Conservation (phyloP, 2,113 vertebrate species). For the Progne subis region DNA sequence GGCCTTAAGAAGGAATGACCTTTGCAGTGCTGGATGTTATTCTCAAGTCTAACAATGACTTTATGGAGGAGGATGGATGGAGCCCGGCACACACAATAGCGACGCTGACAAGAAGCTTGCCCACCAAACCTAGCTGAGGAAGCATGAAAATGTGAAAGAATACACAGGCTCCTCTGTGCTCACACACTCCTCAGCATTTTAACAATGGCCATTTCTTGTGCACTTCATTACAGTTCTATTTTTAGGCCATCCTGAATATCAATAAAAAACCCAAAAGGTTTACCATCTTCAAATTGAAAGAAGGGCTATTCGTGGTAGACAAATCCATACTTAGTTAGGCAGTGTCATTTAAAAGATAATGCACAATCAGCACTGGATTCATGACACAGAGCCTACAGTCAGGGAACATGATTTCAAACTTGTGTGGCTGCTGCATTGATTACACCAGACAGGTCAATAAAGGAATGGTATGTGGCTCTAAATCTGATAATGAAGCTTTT, state of each 20-base stretch:
- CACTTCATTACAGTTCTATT: slow-evolving; percentile 24
- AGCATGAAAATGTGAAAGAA: neutral
- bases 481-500: slow-evolving; percentile 84
- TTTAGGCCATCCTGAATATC: slow-evolving; percentile 27
- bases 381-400: slow-evolving; percentile 11
- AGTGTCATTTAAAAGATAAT: slow-evolving; percentile 69
- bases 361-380: slow-evolving; percentile 68
- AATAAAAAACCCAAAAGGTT: slow-evolving; percentile 3
- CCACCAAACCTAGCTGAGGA: neutral
- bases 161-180: neutral
- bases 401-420: slow-evolving; percentile 75
- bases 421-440: slow-evolving; percentile 80
- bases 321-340: slow-evolving; percentile 71
- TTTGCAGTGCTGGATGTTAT: neutral
- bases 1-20: neutral
- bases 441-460: slow-evolving; percentile 81
- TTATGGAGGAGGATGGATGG: neutral
- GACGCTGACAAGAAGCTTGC: neutral
- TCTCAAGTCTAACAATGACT: neutral
- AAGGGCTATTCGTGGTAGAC: neutral
- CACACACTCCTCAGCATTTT: neutral
- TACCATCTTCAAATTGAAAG: slow-evolving; percentile 13
- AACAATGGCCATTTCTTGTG: neutral
- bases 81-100: neutral
- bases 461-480: slow-evolving; percentile 77